A percentile compares a stretch with the other conserved stretches of the same genome.
Evolutionary conservation across 2,797 vertebrate genomes (phyloP).

Genomic region (Myotis vivesi): DNA sequence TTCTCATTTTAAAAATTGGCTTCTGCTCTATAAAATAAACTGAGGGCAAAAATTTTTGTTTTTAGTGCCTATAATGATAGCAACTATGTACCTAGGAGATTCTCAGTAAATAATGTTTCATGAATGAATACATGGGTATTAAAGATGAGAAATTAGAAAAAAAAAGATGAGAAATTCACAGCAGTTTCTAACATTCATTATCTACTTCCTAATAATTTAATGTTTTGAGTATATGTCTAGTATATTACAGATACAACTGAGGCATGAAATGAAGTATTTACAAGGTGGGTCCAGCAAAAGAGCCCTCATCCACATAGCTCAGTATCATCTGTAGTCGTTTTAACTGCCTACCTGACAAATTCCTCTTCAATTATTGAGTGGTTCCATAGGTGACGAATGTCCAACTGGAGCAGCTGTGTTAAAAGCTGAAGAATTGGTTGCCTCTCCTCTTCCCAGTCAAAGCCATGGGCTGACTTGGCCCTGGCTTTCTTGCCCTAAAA

Average conservation of each 20-base stretch:
- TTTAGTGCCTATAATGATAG: neutral
- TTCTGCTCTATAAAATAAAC: slow-evolving; percentile 26
- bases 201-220: neutral
- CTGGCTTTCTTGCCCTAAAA: slow-evolving; percentile 90
- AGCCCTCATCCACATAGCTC: neutral
- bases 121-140: neutral
- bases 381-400: slow-evolving; percentile 92
- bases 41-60: neutral
- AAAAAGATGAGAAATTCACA: neutral
- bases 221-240: neutral
- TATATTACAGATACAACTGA: neutral
- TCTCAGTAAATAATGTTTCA: neutral
- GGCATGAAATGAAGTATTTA: neutral
- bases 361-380: slow-evolving; percentile 94
- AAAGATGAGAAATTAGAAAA: neutral
- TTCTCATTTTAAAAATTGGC: slow-evolving; percentile 16
- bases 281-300: neutral
- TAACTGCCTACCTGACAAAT: slow-evolving; percentile 89
- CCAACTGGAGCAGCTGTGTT: slow-evolving; percentile 92
- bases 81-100: neutral
- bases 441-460: slow-evolving; percentile 93
- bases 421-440: slow-evolving; percentile 88
- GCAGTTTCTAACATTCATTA: neutral
- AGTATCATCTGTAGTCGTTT: too few relatives aligned
- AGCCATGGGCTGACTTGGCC: slow-evolving; percentile 78